phyloP scores from a whole-genome alignment of 1,140 invertebrate species.

The Procambarus virginalis region DNA sequence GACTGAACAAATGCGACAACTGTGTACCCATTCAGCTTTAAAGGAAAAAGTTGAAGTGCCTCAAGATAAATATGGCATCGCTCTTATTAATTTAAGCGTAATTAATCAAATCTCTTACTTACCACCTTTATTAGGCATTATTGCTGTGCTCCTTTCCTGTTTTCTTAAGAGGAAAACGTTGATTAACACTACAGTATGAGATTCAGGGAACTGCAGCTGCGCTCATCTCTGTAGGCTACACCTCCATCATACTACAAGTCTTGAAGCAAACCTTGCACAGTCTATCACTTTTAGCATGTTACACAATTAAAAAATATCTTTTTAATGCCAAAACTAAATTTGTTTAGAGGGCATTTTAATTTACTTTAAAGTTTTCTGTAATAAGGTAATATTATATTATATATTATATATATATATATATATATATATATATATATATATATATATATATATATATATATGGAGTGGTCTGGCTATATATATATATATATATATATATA shows the following conservation, averaged over 20 bases:
- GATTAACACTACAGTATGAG: neutral
- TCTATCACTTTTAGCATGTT: neutral
- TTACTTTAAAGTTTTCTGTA: neutral
- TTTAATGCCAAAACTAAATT: neutral
- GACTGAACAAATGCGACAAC: neutral
- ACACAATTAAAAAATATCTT: neutral
- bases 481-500: neutral
- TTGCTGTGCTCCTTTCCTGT: neutral
- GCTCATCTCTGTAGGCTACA: neutral
- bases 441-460: neutral
- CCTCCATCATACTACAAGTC: constrained; percentile 6
- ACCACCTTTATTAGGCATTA: neutral
- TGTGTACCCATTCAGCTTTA: constrained; percentile 27
- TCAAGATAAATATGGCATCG: constrained; percentile 2
- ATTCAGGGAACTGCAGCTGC: neutral
- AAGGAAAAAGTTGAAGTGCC: neutral
- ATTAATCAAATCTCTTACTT: neutral
- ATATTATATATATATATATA: neutral
- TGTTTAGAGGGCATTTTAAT: neutral
- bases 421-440: neutral
- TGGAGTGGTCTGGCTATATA: no score
- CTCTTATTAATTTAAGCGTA: neutral
- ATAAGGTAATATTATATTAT: neutral
- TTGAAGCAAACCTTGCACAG: neutral
- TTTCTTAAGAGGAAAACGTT: neutral